Percentiles rank a stretch among this genome's conserved stretches.
phyloP scores from a whole-genome alignment of 2,113 vertebrate genomes.

The Petromus typicus region DNA sequence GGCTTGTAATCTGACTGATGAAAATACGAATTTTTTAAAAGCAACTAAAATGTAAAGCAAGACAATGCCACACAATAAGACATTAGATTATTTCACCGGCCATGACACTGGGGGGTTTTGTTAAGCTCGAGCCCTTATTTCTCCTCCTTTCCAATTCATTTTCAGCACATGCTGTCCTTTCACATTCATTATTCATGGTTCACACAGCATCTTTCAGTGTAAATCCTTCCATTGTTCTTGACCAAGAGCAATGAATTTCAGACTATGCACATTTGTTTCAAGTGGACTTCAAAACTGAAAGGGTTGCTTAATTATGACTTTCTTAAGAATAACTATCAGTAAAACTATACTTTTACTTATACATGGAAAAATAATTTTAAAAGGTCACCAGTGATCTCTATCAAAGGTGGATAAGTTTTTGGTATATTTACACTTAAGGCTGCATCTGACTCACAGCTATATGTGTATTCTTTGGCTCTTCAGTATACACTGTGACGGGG shows the following conservation, averaged over 20 bases:
- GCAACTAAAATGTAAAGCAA: neutral
- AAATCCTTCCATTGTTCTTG: constrained; percentile 48
- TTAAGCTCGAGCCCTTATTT: neutral
- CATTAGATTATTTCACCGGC: neutral
- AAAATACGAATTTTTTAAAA: neutral
- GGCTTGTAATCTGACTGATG: neutral
- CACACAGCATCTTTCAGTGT: neutral
- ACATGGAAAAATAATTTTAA: neutral
- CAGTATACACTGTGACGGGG: neutral
- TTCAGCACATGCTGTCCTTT: neutral
- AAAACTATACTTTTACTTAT: neutral
- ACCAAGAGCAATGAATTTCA: neutral
- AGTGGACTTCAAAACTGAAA: constrained; percentile 37
- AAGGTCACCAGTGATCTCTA: neutral
- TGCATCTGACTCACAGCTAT: neutral
- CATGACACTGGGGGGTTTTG: neutral
- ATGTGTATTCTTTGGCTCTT: neutral
- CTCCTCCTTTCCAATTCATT: neutral
- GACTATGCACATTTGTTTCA: neutral
- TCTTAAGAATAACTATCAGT: neutral
- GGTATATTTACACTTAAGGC: neutral
- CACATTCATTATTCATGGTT: neutral
- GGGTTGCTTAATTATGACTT: neutral
- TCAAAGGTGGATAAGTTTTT: constrained; percentile 7
- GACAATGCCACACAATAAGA: neutral